Base-by-base conservation (phyloP, 2,113 vertebrate species). In the Mionectes macconnelli region DNA sequence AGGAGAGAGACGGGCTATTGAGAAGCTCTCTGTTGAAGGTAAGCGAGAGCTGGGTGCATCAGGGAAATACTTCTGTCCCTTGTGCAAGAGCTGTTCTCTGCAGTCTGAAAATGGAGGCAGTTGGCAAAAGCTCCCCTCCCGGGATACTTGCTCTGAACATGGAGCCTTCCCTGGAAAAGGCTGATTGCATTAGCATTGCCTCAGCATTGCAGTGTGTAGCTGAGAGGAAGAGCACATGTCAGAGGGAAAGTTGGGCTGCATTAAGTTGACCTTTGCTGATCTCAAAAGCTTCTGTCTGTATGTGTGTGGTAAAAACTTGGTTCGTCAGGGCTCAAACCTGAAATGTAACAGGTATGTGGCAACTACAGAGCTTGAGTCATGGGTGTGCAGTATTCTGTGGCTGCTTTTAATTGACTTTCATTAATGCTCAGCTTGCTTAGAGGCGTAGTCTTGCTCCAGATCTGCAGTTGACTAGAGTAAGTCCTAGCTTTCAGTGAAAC, bases 1-100 rank as follows among this genome's bases (percentile, higher is more conserved):
- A 44, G 99, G 99, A 70, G 99, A 99, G 98, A 97, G 99, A 30
- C 98, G 99, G 4, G 99, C 98, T 19, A 97, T 99, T 5, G 99
- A 99, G 97, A 98, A 97, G 68, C 99, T 99, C 60, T 99, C 99
- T 8, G 97, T 99, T 28, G 98, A 99, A 98, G 99, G 99, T 99
- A 98, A 66, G 30, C 50, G 63, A 62, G 52, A 89, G 4, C 24
- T 25, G 40, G 22, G 40, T 53, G 53, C 77, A 5, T 6, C 1
- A 7, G 81, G 52, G 73, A 35, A 62, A 6, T 17, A 2, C 15
- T 30, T 11, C 3, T 4, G 15, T 37, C 53, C 39, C 77, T 66
- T 67, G 90, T 0, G 0, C 44, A n/a, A n/a, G 80, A 77, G 33
- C 7, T 39, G 66, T 47, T 62, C 64, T 84, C 28, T 56, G 79